Base-by-base conservation (phyloP, 2,888 invertebrate species). In the Plutella xylostella region DNA sequence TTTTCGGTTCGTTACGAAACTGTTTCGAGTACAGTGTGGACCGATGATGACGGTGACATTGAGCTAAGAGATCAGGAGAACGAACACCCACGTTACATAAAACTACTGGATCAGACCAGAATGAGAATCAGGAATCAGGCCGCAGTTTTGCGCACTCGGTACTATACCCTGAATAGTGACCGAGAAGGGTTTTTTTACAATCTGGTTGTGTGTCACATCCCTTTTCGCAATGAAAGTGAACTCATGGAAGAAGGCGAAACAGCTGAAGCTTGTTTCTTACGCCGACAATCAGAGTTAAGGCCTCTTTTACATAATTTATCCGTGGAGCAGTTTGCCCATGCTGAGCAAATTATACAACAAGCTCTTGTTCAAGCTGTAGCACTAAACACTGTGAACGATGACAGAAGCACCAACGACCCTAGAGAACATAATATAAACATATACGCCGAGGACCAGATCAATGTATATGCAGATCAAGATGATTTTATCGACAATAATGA, bases 61-160 rank as follows among this genome's bases (percentile, higher is more conserved):
- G 54, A 59, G 35, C 17, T 56, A 1, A 53, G 56, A n/a, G 51
- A 51, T 2, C 38, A 49, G 31, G 52, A 58, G 43, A 40, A 14
- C 31, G 11, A 12, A 38, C 42, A 45, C 5, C 15, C 25, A 6
- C 45, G 47, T 5, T 60, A 45, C 45, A 60, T 60, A 0, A 28
- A 22, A 49, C 46, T 60, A 41, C 34, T 25, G 14, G 56, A 62
- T 21, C 55, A 59, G 28, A 52, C 57, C 0, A 20, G 52, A 42
- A 59, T 57, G 58, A 54, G 56, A 15, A 43, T 60, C 35, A 51
- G 61, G 48, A 60, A 61, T 46, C 52, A 44, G n/a, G n/a, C 50
- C 0, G 59, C 60, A 52, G 58, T 65, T 31, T 53, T 61, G 38
- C 55, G 59, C 9, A 58, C 56, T 1, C 48, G 57, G 0, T 62